Evolutionary conservation across 2,113 vertebrate species (phyloP), one percentile per base, ranked within the genome.

Genomic region (Suncus etruscus): DNA sequence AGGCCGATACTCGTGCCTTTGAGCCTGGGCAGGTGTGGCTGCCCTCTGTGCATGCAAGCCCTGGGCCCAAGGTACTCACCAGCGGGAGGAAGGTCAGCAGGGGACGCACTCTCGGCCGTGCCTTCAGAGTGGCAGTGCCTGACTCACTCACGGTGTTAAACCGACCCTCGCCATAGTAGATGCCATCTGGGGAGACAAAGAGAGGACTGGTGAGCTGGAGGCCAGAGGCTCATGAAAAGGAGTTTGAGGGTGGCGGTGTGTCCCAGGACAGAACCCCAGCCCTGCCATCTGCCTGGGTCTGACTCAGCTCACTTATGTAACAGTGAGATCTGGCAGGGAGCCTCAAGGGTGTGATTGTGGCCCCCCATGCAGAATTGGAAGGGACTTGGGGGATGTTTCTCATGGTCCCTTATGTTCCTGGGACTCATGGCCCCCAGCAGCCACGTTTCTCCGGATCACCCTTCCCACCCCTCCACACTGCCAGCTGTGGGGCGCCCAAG

Each of bases 101-200:
- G 1, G 98, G 98, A 84, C 98, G 97, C 14, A 98, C 98, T 27
- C 98, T 93, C 0, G 98, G 98, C 0, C 98, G 97, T 47, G 98
- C 95, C 14, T 98, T 98, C 0, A 98, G 96, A 0, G 98, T 98
- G 10, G 98, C 98, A 2, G 98, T 98, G 91, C 98, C 98, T 0
- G 97, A 97, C 91, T 98, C 98, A 0, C 97, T 98, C 86, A 97
- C 81, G 0, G 97, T 96, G 83, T 97, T 92, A n/a, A 98, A 97
- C 39, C 95, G 97, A 68, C 95, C 96, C 83, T 97, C 97, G 3
- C 96, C 97, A 0, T 97, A 97, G 8, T 95, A 97, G 91, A 98
- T 97, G 8, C 97, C 97, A 63, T 96, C 96, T 97, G 8, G n/a
- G 63, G 70, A 75, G 54, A 81, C 88, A 12, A 81, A 89, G 87